Conservation (phyloP, 2,113 vertebrate species). For the Okapia johnstoni region DNA sequence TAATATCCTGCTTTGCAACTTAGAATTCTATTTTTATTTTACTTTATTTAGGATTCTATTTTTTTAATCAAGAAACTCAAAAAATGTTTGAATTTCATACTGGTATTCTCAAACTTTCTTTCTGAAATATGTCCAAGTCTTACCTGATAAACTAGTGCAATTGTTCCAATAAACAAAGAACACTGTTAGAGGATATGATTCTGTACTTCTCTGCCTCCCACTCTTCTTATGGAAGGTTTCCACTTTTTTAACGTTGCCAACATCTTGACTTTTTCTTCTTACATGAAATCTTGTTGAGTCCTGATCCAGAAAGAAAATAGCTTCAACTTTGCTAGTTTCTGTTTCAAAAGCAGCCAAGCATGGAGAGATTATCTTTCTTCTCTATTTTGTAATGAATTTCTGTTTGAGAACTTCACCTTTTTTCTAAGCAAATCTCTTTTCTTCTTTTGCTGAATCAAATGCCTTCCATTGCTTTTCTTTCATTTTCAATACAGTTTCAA, state of each 20-base stretch:
- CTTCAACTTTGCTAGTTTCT: neutral
- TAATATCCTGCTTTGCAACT: neutral
- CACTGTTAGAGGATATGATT: neutral
- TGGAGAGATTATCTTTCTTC: neutral
- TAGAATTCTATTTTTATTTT: neutral
- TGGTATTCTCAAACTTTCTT: neutral
- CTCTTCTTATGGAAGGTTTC: neutral
- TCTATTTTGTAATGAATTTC: constrained; percentile 17
- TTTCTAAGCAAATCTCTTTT: neutral
- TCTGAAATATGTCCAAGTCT: neutral
- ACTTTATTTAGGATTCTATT: neutral
- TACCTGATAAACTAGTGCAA: neutral
- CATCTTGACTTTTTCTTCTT: neutral
- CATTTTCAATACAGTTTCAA: neutral
- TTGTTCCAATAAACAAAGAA: neutral
- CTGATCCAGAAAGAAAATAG: neutral
- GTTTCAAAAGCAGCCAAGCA: neutral
- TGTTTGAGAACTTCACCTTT: neutral
- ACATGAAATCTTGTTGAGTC: neutral
- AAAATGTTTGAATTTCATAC: neutral
- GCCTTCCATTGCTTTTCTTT: neutral
- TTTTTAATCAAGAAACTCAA: neutral
- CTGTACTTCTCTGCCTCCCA: neutral
- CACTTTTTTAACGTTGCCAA: neutral
- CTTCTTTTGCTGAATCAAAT: neutral